These are phyloP conservation scores for Tor tambroides DNA, from an alignment of 2,113 vertebrate genomes.

Conservation along the genomic window DNA sequence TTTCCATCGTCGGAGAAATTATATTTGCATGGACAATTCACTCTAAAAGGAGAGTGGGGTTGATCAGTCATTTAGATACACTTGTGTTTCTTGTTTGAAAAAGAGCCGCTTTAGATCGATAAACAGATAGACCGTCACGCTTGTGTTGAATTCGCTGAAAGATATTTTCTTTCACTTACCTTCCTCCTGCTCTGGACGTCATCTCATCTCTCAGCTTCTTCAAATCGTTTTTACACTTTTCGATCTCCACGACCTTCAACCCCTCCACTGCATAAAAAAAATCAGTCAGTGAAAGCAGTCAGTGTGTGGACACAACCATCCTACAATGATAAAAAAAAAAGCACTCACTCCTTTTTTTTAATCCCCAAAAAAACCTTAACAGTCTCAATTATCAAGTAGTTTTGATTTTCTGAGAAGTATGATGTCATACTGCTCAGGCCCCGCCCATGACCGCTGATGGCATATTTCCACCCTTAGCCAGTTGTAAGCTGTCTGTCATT, in stretches of 20 bases:
- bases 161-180: constrained; percentile 70
- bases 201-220: constrained; percentile 93
- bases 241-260: constrained; percentile 85
- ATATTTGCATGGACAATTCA: constrained; percentile 88
- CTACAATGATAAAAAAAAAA: too few relatives aligned
- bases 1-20: constrained; percentile 85
- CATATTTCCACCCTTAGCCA: too few relatives aligned
- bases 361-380: too few relatives aligned
- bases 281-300: too few relatives aligned
- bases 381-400: too few relatives aligned
- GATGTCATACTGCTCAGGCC: too few relatives aligned
- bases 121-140: background rate
- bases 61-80: background rate
- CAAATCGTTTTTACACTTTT: constrained; percentile 77
- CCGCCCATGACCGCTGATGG: too few relatives aligned
- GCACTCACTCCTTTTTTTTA: too few relatives aligned
- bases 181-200: constrained; percentile 83
- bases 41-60: constrained; percentile 60
- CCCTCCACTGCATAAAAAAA: constrained; percentile 85
- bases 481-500: too few relatives aligned
- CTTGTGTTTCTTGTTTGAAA: background rate
- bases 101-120: background rate
- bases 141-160: constrained; percentile 26
- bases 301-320: too few relatives aligned
- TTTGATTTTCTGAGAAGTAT: too few relatives aligned